Conservation (phyloP, 2,113 vertebrate species). For the Heloderma charlesbogerti region DNA sequence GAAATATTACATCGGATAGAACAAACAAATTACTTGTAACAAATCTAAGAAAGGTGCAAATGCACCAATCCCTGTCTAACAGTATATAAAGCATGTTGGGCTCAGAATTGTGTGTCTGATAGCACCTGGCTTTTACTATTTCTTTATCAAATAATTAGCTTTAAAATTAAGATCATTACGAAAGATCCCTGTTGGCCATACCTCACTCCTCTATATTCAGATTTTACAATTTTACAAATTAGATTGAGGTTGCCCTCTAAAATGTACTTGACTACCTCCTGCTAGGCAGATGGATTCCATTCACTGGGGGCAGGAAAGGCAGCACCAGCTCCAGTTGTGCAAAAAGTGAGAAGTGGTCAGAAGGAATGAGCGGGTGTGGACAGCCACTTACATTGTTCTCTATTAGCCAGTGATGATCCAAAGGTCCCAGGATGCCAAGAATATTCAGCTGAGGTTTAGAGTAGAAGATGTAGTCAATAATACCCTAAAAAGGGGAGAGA, state of each 20-base stretch:
- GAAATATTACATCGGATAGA: constrained; percentile 75
- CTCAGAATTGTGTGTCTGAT: constrained; percentile 86
- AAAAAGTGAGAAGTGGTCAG: constrained; percentile 99
- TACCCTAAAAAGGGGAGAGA: constrained; percentile 83
- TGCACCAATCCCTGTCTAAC: constrained; percentile 76
- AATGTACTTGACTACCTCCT: constrained; percentile 95
- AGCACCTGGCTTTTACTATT: constrained; percentile 88
- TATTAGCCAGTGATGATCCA: constrained; percentile 96
- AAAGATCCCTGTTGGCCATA: constrained; percentile 92
- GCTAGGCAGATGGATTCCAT: constrained; percentile 94
- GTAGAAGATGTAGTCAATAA: constrained; percentile 99
- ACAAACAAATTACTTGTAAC: constrained; percentile 78
- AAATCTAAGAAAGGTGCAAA: constrained; percentile 79
- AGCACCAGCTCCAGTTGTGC: constrained; percentile 98
- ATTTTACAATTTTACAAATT: constrained; percentile 84
- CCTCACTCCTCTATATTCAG: constrained; percentile 91
- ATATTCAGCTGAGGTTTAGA: constrained; percentile 97
- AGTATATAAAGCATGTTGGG: constrained; percentile 83
- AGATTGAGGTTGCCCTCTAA: constrained; percentile 80
- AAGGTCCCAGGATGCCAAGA: constrained; percentile 94
- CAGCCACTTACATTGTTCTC: constrained; percentile 98
- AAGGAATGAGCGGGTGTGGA: constrained; percentile 97
- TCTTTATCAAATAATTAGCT: constrained; percentile 86
- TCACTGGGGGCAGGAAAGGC: constrained; percentile 91
- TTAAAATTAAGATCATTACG: constrained; percentile 86